Percentiles rank a stretch among this genome's conserved stretches.
These are phyloP conservation scores for Henricia sp. DNA, from an alignment of 53 echinoderm and acorn worm species.

Conservation along the genomic window DNA sequence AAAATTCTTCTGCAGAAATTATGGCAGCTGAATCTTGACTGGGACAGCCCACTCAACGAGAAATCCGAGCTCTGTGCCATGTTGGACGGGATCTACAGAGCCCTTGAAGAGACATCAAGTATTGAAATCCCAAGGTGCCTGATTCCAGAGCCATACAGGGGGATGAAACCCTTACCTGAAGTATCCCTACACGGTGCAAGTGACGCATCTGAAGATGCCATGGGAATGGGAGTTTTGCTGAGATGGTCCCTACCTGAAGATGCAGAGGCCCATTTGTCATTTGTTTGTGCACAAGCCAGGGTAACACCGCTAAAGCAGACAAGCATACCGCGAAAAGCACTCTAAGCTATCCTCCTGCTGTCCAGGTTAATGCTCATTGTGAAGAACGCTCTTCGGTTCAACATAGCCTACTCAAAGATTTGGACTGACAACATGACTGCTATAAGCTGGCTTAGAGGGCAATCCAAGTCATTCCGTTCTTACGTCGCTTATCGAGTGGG, in stretches of 20 bases:
- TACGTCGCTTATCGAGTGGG: slow-evolving; percentile 77
- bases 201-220: slow-evolving; percentile 85
- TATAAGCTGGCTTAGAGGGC: slow-evolving; percentile 64
- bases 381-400: slow-evolving; percentile 64
- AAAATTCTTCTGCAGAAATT: slow-evolving; percentile 81
- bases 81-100: slow-evolving; percentile 54
- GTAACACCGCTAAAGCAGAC: slow-evolving; percentile 75
- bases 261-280: slow-evolving; percentile 66
- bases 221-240: slow-evolving; percentile 82
- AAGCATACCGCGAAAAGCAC: slow-evolving; percentile 72
- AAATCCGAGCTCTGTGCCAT: slow-evolving; percentile 61
- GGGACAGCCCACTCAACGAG: slow-evolving; percentile 68
- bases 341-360: slow-evolving; percentile 67
- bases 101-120: slow-evolving; percentile 48
- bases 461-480: slow-evolving; percentile 70
- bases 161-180: slow-evolving; percentile 74
- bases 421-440: slow-evolving; percentile 78
- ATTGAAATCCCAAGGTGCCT: slow-evolving; percentile 71
- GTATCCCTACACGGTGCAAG: slow-evolving; percentile 81
- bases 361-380: slow-evolving; percentile 69
- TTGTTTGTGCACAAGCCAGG: slow-evolving; percentile 75
- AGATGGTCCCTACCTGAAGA: slow-evolving; percentile 69
- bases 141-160: slow-evolving; percentile 69
- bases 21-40: slow-evolving; percentile 73
- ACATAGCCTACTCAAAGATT: slow-evolving; percentile 69